Percentiles rank a stretch among this genome's conserved stretches.
phyloP scores from a whole-genome alignment of 2,113 vertebrate species.

The Ailuropoda melanoleuca region DNA sequence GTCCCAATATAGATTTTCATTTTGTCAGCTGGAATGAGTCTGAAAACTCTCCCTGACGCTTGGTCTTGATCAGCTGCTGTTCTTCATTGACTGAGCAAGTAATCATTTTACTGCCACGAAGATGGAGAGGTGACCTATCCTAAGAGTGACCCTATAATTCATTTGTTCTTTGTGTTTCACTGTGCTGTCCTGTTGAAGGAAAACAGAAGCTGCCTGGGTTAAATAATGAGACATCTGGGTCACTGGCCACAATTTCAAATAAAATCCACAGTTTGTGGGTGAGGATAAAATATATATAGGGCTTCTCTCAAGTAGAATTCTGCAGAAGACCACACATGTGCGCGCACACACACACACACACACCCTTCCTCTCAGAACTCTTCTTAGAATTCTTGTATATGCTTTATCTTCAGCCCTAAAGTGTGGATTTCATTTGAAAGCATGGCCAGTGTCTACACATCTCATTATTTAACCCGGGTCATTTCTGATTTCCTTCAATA shows the following conservation, averaged over 20 bases:
- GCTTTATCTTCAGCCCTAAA: background rate
- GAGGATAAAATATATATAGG: background rate
- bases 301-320: background rate
- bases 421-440: background rate
- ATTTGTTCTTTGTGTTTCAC: background rate
- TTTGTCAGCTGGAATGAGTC: conserved; percentile 68
- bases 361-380: background rate
- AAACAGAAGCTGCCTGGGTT: background rate
- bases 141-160: conserved; percentile 8
- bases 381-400: background rate
- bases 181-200: background rate
- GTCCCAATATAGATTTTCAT: conserved; percentile 78
- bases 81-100: conserved; percentile 66
- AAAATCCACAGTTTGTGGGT: background rate
- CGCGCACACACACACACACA: background rate
- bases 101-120: conserved; percentile 61
- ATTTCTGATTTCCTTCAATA: background rate
- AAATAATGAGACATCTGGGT: background rate
- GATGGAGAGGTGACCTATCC: conserved; percentile 2
- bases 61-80: conserved; percentile 65
- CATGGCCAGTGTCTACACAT: background rate
- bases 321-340: background rate
- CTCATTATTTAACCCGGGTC: background rate
- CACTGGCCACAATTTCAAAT: background rate
- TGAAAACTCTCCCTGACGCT: conserved; percentile 67